Percentiles rank a stretch among this genome's conserved stretches.
phyloP scores from a whole-genome alignment of 2,797 vertebrate genomes.

The Phrynocephalus guinanensis region DNA sequence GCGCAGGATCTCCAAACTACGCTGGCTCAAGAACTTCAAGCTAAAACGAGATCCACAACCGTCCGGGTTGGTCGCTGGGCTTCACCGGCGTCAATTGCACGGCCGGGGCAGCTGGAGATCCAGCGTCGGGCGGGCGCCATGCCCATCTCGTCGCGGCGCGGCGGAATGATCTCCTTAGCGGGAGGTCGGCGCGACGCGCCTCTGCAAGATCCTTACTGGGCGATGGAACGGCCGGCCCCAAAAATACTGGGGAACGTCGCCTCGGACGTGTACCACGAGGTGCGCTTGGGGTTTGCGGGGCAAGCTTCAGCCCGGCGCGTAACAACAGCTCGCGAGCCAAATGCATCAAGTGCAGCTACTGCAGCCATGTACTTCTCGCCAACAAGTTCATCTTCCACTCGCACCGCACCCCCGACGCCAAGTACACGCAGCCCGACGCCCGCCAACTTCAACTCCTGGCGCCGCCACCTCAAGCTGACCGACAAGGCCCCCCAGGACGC shows the following conservation, averaged over 20 bases:
- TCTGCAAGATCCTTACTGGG: conserved; percentile 97
- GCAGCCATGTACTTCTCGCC: conserved; percentile 96
- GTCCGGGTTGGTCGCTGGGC: conserved; percentile 92
- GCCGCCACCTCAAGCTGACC: conserved; percentile 91
- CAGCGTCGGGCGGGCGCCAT: conserved; percentile 92
- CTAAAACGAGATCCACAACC: conserved; percentile 98
- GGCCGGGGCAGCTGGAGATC: conserved; percentile 93
- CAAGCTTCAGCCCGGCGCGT: conserved; percentile 94
- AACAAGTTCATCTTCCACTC: conserved; percentile 99
- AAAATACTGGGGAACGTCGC: too few relatives aligned
- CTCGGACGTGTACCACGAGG: conserved; percentile 90
- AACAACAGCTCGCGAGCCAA: conserved; percentile 98
- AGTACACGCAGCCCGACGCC: conserved; percentile 98
- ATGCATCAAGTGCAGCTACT: conserved; percentile 97
- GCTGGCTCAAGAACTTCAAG: conserved; percentile 94
- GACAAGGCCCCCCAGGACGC: conserved; percentile 87
- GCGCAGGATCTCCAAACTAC: conserved; percentile 98
- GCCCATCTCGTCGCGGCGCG: conserved; percentile 94
- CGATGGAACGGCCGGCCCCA: too few relatives aligned
- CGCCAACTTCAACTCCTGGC: conserved; percentile 98
- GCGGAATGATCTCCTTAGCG: conserved; percentile 98
- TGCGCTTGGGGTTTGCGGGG: conserved; percentile 95
- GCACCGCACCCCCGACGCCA: conserved; percentile 93
- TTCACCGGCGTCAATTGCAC: conserved; percentile 98
- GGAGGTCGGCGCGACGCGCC: conserved; percentile 91